Percentiles rank a stretch among this genome's conserved stretches.
These are phyloP conservation scores for Hirtodrosophila duncani DNA, from an alignment of 2,888 invertebrate genomes.

Conservation along the genomic window DNA sequence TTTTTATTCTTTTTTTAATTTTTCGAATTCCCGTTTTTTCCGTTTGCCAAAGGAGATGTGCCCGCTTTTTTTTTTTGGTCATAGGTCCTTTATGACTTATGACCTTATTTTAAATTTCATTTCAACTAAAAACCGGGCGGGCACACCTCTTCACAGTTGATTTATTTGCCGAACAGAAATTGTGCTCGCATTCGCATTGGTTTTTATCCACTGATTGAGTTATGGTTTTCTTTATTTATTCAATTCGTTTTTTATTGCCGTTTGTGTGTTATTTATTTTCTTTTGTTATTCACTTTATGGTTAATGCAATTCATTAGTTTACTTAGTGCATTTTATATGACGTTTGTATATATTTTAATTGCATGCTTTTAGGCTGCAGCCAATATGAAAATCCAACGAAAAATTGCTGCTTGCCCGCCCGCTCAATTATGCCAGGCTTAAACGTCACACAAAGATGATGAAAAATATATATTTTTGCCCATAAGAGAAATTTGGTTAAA, in stretches of 20 bases:
- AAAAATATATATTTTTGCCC: too few relatives aligned
- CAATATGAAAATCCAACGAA: background rate
- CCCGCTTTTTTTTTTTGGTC: constrained; percentile 1
- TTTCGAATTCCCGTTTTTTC: constrained; percentile 15
- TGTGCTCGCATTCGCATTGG: too few relatives aligned
- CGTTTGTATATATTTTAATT: constrained; percentile 19
- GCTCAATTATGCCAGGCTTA: too few relatives aligned
- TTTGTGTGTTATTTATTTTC: constrained; percentile 5
- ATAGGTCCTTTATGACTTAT: background rate
- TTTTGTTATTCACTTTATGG: constrained; percentile 10
- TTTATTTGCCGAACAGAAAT: too few relatives aligned
- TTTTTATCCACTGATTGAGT: constrained; percentile 24
- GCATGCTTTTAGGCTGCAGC: constrained; percentile 36
- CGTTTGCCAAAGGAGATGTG: too few relatives aligned
- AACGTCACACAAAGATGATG: too few relatives aligned
- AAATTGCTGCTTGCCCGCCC: too few relatives aligned
- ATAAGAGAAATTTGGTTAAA: too few relatives aligned
- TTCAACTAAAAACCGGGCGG: too few relatives aligned
- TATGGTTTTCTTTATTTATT: background rate
- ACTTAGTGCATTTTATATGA: constrained; percentile 23
- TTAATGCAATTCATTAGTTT: constrained; percentile 14
- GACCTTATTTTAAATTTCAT: background rate
- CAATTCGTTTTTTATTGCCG: background rate
- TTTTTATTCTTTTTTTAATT: constrained; percentile 54
- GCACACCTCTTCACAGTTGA: too few relatives aligned